Evolutionary conservation across 2,888 invertebrate genomes (phyloP).

Genomic region (Polydrusus cervinus): DNA sequence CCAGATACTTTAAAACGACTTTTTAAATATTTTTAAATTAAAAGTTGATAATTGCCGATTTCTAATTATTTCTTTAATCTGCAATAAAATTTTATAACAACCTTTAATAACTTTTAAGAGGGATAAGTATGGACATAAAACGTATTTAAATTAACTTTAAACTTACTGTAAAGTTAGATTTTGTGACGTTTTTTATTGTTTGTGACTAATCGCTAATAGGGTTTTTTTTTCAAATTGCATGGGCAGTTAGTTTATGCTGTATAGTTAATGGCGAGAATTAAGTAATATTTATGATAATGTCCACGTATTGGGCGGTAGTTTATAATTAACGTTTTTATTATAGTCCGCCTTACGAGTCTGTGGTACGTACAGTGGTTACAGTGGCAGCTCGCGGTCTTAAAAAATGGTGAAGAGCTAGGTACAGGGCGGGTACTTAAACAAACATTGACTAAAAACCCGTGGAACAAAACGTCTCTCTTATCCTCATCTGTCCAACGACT

Average conservation of each 20-base stretch:
- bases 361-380: too few relatives aligned
- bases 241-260: slow-evolving; percentile 1
- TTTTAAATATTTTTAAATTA: slow-evolving; percentile 18
- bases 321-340: background rate
- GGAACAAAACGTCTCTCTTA: too few relatives aligned
- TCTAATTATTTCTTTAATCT: slow-evolving; percentile 37
- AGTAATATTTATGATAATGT: background rate
- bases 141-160: slow-evolving; percentile 30
- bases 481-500: too few relatives aligned
- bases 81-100: slow-evolving; percentile 35
- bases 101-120: slow-evolving; percentile 24
- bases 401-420: too few relatives aligned
- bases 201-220: slow-evolving; percentile 19
- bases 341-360: too few relatives aligned
- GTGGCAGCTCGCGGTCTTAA: too few relatives aligned
- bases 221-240: slow-evolving; percentile 9
- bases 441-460: too few relatives aligned
- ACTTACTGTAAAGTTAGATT: slow-evolving; percentile 24
- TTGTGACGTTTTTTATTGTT: slow-evolving; percentile 22
- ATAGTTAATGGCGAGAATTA: too few relatives aligned
- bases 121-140: slow-evolving; percentile 32
- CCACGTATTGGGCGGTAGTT: background rate
- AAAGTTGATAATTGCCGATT: slow-evolving; percentile 32
- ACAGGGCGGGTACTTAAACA: too few relatives aligned
- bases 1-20: background rate